Base-by-base conservation (phyloP, 2,888 invertebrate genomes). In the Conomelus anceps region DNA sequence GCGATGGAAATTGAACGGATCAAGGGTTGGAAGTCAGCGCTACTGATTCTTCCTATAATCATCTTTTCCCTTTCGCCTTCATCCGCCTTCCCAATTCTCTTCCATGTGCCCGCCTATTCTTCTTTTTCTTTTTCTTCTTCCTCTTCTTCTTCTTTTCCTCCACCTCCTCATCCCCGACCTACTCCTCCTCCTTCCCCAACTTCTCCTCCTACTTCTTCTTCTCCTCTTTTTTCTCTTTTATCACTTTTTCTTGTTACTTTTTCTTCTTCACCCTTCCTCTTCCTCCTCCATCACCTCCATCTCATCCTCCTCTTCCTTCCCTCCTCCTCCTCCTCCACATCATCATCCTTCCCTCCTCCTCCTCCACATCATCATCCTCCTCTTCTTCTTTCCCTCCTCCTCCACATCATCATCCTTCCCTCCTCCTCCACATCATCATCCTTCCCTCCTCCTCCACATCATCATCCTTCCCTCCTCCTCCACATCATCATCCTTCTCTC, bases 71-170 rank as follows among this genome's bases (percentile, higher is more conserved):
- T 63, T 0, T n/a, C 26, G 11, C 11, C 26, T 26, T 26, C 11
- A 4, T 26, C 11, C 13, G 11, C 11, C 34, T 34, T 34, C 63
- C n/a, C 13, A 20, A n/a, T 63, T 0, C 3, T n/a, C 63, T 63
- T 63, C n/a, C n/a, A n/a, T n/a, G n/a, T n/a, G n/a, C n/a, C n/a
- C n/a, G n/a, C 13, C 63, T 11, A 26, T 7, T 4, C 26, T 34
- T 34, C 34, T 63, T 3, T 7, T 20, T n/a, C n/a, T 63, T n/a
- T 0, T 41, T 89, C 87, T 89, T 23, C 87, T 87, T 89, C 87
- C 87, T 87, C 23, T 87, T 63, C 87, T 89, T 87, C 63, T 87
- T 87, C 86, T 87, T 23, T 85, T 22, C 41, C 22, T 20, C 86
- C 23, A 22, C 86, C 22, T 86, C 24, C 89, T 34, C 6, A 26